Evolutionary conservation across 2,797 vertebrate genomes (phyloP).

Genomic region (Melanotaenia maccullochi): DNA sequence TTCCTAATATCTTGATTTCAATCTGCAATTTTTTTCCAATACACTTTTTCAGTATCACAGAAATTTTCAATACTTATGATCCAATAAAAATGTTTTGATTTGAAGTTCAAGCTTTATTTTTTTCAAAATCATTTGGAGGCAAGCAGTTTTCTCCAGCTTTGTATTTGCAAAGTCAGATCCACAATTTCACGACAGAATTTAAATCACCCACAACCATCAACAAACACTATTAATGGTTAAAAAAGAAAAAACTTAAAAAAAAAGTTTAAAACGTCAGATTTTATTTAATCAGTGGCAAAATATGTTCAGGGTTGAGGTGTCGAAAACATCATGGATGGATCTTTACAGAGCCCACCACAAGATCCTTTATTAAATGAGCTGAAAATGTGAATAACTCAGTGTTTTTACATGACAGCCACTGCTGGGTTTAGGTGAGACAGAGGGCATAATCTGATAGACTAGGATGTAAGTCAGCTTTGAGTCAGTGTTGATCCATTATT

Average conservation of each 20-base stretch:
- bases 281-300: constrained; percentile 3
- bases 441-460: constrained; percentile 1
- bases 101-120: too few relatives aligned
- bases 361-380: neutral
- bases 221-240: neutral
- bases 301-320: neutral
- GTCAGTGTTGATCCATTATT: constrained; percentile 8
- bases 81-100: too few relatives aligned
- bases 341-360: neutral
- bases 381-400: neutral
- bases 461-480: constrained; percentile 17
- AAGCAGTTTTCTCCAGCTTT: too few relatives aligned
- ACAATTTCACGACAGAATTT: too few relatives aligned
- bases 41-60: too few relatives aligned
- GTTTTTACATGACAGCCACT: constrained; percentile 1
- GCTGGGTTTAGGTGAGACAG: constrained; percentile 11
- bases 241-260: neutral
- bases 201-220: neutral
- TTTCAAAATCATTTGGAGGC: too few relatives aligned
- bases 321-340: neutral
- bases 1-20: too few relatives aligned
- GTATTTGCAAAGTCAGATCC: too few relatives aligned
- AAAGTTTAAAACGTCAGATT: constrained; percentile 14
- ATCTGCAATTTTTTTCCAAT: too few relatives aligned
- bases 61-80: too few relatives aligned